Evolutionary conservation across 2,888 invertebrate species (phyloP), one percentile per base, ranked within the genome.

Genomic region (Alloplasta piceator): DNA sequence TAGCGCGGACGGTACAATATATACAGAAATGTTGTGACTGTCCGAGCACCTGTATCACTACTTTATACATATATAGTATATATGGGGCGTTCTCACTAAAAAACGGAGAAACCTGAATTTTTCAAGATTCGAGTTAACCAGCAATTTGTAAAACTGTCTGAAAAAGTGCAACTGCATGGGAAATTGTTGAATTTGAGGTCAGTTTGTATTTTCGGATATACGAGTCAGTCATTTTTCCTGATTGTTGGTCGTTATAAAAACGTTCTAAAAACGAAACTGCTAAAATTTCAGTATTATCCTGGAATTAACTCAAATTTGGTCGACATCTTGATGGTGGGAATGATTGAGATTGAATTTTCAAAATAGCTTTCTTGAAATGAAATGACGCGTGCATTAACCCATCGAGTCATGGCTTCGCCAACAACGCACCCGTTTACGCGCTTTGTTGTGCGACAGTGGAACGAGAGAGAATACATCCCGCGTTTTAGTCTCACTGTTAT

Each of bases 391-490:
- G 39, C 26, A 55, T 67, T 38, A 72, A 46, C 39, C 26, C 26
- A 26, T 2, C 26, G 43, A 48, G 67, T 36, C 26, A 73, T 61
- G 16, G 72, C 46, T 73, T 64, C 50, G 64, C 79, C 70, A 78
- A 70, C 74, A 61, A 66, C 52, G 61, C 58, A 60, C 74, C 70
- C 78, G 60, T 78, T 75, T 75, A 78, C 74, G 78, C 70, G 82
- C 82, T 89, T 89, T 88, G 88, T 89, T 89, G 84, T 84, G 85
- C 86, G 88, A 87, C 87, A 88, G 87, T n/a, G 73, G 67, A 68
- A 36, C 67, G 85, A 85, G 86, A 43, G 43, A 46, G 56, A 10
- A 55, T 43, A 36, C 7, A 43, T 39, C 10, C 67, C 58, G 26
- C 12, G 68, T 75, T 75, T 87, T 85, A 85, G 85, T 87, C 82